A percentile compares a stretch with the other conserved stretches of the same genome.
Conservation (phyloP, 2,888 invertebrate genomes). For the Stenotaenia linearis region DNA sequence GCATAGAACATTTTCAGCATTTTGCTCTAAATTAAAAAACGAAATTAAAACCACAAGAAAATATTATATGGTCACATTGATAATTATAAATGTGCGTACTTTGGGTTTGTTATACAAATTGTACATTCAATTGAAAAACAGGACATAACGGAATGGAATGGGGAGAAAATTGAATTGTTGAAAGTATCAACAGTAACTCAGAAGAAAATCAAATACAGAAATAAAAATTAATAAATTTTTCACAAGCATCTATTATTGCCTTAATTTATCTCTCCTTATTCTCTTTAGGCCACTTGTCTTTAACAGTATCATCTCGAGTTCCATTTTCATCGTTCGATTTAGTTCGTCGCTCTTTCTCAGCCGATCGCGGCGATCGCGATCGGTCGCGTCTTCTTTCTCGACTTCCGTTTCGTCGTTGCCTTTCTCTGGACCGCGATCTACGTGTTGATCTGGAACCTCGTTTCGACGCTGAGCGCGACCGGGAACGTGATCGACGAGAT, state of each 20-base stretch:
- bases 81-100: neutral
- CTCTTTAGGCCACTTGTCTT: conserved; percentile 24
- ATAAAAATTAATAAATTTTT: neutral
- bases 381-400: conserved; percentile 41
- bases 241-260: conserved; percentile 13
- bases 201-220: neutral
- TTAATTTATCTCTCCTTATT: conserved; percentile 28
- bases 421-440: conserved; percentile 26
- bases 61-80: neutral
- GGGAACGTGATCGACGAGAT: conserved; percentile 34
- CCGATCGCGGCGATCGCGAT: conserved; percentile 30
- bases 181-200: neutral
- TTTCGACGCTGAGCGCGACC: conserved; percentile 36
- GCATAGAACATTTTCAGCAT: no score
- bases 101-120: neutral
- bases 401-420: conserved; percentile 43
- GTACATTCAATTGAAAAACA: neutral
- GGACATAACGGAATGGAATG: neutral
- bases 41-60: no score
- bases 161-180: neutral
- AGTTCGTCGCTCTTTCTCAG: conserved; percentile 40
- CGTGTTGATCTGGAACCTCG: conserved; percentile 31
- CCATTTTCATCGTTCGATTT: neutral
- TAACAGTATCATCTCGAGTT: neutral
- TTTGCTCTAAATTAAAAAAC: no score